Evolutionary conservation across 2,113 vertebrate genomes (phyloP).

Genomic region (Cyprinodon brontotheroides): DNA sequence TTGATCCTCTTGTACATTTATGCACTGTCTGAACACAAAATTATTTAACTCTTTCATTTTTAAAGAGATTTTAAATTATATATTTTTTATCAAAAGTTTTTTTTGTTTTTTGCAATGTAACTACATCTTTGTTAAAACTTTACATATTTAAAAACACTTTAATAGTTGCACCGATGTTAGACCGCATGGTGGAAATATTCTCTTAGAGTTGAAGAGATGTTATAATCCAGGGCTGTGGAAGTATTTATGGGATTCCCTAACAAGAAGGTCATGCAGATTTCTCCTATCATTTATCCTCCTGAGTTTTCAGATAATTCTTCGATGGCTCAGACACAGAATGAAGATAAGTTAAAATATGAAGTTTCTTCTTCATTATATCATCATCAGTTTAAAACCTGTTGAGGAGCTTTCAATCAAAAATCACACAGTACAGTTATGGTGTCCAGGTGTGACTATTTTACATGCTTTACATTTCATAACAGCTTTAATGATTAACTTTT

Average conservation of each 20-base stretch:
- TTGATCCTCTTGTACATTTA: not conserved
- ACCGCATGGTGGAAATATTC: not conserved
- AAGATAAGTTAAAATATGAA: no score
- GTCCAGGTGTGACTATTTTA: not conserved
- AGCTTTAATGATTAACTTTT: not conserved
- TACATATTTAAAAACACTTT: not conserved
- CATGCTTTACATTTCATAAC: not conserved
- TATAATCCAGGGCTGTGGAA: conserved; percentile 6
- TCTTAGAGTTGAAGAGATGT: not conserved
- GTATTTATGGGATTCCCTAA: no score
- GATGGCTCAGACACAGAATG: no score
- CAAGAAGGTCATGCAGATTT: no score
- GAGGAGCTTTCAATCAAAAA: not conserved
- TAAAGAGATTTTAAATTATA: not conserved
- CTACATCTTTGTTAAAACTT: not conserved
- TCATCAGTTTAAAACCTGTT: not conserved
- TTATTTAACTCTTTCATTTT: not conserved
- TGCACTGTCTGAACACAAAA: not conserved
- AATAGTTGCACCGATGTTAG: not conserved
- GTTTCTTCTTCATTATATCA: not conserved
- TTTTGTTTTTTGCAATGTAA: not conserved
- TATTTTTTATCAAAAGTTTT: not conserved
- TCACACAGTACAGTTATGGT: not conserved
- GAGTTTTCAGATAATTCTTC: no score
- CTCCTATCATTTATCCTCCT: no score